Percentiles rank a stretch among this genome's conserved stretches.
Evolutionary conservation across 2,797 vertebrate species (phyloP).

Genomic region (Crotalus adamanteus): DNA sequence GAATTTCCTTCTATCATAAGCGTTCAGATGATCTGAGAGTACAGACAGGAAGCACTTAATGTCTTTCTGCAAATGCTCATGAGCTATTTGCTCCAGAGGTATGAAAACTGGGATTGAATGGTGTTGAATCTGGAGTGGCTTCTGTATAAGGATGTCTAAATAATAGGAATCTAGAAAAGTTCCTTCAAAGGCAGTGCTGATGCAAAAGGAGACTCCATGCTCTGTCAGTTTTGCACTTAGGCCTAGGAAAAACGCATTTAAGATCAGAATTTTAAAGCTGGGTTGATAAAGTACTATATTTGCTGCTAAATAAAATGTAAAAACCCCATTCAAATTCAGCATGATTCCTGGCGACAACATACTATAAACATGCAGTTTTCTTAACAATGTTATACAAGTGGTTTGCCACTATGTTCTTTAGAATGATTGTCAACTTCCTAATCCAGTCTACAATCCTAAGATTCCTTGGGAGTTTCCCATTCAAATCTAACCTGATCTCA

Average conservation of each 20-base stretch:
- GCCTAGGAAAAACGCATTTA: slow-evolving; percentile 48
- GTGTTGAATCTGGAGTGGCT: slow-evolving; percentile 69
- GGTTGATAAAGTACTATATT: background rate
- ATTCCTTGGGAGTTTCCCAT: background rate
- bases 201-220: slow-evolving; percentile 73
- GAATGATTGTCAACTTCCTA: background rate
- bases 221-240: slow-evolving; percentile 66
- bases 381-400: background rate
- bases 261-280: fast-evolving
- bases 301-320: background rate
- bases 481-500: background rate
- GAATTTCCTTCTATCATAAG: slow-evolving; percentile 78
- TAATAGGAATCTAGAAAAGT: slow-evolving; percentile 81
- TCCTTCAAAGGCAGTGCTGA: slow-evolving; percentile 80
- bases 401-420: background rate
- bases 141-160: slow-evolving; percentile 76
- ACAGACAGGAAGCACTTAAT: slow-evolving; percentile 75
- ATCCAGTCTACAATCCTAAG: background rate
- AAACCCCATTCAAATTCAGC: background rate
- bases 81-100: slow-evolving; percentile 74
- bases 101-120: slow-evolving; percentile 86
- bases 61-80: slow-evolving; percentile 72
- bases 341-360: too few species aligned
- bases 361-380: too few species aligned
- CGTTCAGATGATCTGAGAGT: slow-evolving; percentile 80